Conservation (phyloP, 2,113 vertebrate genomes). For the Syrmaticus mikado region DNA sequence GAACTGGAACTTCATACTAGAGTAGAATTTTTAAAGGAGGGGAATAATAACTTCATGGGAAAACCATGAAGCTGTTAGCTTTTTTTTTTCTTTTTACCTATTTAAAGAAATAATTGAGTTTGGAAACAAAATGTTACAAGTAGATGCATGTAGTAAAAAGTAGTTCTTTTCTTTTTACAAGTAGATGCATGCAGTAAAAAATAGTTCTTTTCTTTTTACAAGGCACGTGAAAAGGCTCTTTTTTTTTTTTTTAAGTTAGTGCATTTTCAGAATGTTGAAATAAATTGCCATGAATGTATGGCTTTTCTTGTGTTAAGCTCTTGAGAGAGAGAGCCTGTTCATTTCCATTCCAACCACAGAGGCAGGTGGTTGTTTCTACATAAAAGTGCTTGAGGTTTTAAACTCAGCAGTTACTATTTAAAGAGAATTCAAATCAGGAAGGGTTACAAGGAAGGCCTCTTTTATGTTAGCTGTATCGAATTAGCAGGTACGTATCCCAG, state of each 20-base stretch:
- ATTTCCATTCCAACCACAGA: constrained; percentile 48
- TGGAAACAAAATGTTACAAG: background rate
- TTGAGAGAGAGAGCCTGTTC: constrained; percentile 70
- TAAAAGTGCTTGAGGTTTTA: constrained; percentile 9
- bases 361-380: background rate
- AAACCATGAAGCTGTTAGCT: background rate
- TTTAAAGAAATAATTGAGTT: constrained; percentile 35
- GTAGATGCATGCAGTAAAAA: constrained; percentile 30
- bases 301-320: constrained; percentile 6
- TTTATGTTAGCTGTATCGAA: background rate
- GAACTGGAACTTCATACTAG: constrained; percentile 42
- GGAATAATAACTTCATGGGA: background rate
- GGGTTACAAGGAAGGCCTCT: background rate
- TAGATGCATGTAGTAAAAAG: constrained; percentile 29
- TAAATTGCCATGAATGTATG: background rate
- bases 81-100: background rate
- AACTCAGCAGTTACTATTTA: background rate
- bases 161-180: background rate
- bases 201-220: background rate
- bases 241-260: constrained; percentile 4
- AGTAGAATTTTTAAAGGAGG: constrained; percentile 45
- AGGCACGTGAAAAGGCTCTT: background rate
- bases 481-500: background rate
- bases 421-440: background rate
- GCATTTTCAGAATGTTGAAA: constrained; percentile 3